Evolutionary conservation across 2,888 invertebrate species (phyloP), one percentile per base, ranked within the genome.

Genomic region (Eupeodes luniger): DNA sequence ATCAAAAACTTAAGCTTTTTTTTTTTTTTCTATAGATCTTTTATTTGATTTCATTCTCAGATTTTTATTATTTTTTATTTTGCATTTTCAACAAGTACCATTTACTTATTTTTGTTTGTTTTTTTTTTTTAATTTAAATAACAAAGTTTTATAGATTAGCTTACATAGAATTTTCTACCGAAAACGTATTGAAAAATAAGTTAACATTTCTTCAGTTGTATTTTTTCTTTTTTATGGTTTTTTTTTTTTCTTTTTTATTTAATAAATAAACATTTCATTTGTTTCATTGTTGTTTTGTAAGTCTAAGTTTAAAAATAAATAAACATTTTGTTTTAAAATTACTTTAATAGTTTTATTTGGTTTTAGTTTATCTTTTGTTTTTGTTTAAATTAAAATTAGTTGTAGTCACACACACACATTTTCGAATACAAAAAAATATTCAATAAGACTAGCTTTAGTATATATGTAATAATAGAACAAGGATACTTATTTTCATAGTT

Each of bases 381-480:
- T 78, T 75, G 49, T 74, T 77, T 27, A 85, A 87, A 76, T 66
- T 74, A 78, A 69, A 85, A 81, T 84, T 85, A 88, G 84, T 88
- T 81, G 85, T 87, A 84, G 87, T 88, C 85, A 85, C 88, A 88
- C 87, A 88, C 84, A 88, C 87, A 87, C 77, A 79, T 88, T 88
- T 84, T 88, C 78, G 88, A 88, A 88, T 88, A 88, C 88, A 88
- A 88, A 88, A 88, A 88, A 81, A 81, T 88, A 88, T 88, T 88
- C 74, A 85, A 78, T 81, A 88, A 85, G 88, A 88, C 88, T 88
- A 88, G 88, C 74, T 85, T 88, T 85, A 88, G 88, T 66, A 66
- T 44, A 62, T 57, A 66, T 44, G 44, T 57, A 57, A 11, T 27
- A 40, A 70, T 88, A 88, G 88, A 85, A 88, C 87, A 80, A 80